Base-by-base conservation (phyloP, 2,888 invertebrate species). In the Ptilodon capucinus region DNA sequence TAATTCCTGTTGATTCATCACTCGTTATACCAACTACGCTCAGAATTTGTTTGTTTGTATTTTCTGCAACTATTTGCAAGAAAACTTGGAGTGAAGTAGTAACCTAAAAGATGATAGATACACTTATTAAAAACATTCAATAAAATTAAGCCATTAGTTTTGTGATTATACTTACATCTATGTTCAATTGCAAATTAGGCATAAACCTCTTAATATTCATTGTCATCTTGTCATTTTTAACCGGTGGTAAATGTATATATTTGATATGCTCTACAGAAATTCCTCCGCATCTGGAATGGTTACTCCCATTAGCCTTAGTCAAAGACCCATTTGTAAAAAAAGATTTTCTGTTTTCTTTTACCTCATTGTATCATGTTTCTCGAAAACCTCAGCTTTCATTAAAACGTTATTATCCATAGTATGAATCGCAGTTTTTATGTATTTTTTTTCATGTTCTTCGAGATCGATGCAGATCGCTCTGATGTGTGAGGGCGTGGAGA, bases 401-500 rank as follows among this genome's bases (percentile, higher is more conserved):
- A 60, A 13, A 18, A 46, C 34, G 21, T 52, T 47, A 13, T 46
- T 17, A 21, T 58, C 46, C 0, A 16, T 11, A 0, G 25, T 40
- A 0, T 21, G 40, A 0, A 42, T 23, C 8, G 44, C 47, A 0
- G 35, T 0, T 3, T 35, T 1, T n/a, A 54, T 38, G 16, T 18
- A 34, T 4, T 50, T 18, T 0, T 52, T 40, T 2, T 28, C 8
- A 40, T 74, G 75, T 38, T 57, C 21, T 2, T 46, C 35, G 6
- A 68, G 43, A 21, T 76, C 42, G 4, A 79, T 74, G 7, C 16
- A 21, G 9, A 79, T 40, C 19, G 40, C 57, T 7, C 61, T 57
- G 19, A 79, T 66, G 17, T 48, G 52, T 0, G 93, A 94, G 1
- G 95, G 95, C 13, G 94, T 81, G 30, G 93, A 84, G 0, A 95